Evolutionary conservation across 2,113 vertebrate genomes (phyloP).

Genomic region (Anolis carolinensis): DNA sequence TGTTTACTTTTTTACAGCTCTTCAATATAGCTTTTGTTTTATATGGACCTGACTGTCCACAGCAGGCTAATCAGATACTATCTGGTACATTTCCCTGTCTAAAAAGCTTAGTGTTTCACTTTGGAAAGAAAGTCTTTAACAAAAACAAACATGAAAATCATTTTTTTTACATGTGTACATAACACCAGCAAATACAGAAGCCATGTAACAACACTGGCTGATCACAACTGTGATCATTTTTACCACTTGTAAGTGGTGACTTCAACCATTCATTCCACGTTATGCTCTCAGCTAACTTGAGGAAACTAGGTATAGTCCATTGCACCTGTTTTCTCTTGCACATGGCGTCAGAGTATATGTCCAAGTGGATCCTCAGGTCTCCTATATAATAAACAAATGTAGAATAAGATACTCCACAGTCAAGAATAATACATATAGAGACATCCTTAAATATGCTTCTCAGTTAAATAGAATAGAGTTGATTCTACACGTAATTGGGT

Average conservation of each 20-base stretch:
- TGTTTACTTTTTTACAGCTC: not conserved
- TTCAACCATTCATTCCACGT: not conserved
- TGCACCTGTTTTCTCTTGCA: not conserved
- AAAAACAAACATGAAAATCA: conserved; percentile 1
- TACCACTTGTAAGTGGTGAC: not conserved
- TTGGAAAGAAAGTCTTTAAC: not conserved
- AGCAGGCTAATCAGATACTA: not conserved
- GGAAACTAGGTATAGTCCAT: not conserved
- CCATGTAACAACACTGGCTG: conserved; percentile 4
- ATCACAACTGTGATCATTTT: not conserved
- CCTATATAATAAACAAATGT: conserved; percentile 8
- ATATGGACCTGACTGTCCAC: not conserved
- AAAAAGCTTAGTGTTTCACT: not conserved
- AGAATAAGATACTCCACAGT: not conserved
- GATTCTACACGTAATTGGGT: too few species aligned
- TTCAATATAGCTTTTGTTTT: not conserved
- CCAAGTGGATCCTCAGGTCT: not conserved
- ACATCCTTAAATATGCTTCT: not conserved
- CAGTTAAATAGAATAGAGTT: not conserved
- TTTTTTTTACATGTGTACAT: not conserved
- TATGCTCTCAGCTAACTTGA: not conserved
- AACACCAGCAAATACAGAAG: not conserved
- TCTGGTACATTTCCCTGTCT: not conserved
- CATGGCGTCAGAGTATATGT: not conserved
- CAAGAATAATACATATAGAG: not conserved